Evolutionary conservation across 2,113 vertebrate species (phyloP), one percentile per base, ranked within the genome.

Genomic region (Scomber scombrus): DNA sequence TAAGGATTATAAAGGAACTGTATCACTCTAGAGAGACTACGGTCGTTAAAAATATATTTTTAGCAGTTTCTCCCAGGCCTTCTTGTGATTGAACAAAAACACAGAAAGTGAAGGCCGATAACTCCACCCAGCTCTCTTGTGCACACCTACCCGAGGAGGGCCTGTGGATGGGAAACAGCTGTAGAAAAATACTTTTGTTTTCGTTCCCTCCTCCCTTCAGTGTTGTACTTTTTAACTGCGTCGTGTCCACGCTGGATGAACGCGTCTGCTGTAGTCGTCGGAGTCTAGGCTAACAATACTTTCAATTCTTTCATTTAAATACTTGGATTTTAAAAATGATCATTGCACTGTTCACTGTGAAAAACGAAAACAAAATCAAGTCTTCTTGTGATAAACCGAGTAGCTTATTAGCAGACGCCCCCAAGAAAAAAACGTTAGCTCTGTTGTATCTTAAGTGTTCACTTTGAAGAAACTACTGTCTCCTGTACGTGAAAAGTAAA

Each of bases 181-280:
- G 81, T 95, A 92, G 89, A 95, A 95, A 95, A 94, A 95, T 93
- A 95, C 80, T 86, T 90, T 62, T 78, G 43, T 81, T 81, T 71
- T 56, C 51, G 15, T 40, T 75, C 47, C 45, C 74, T 54, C 55
- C 46, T 60, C 26, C 51, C 34, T 57, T 81, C 51, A 57, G 2
- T 50, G 34, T 80, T 78, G 64, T 63, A 80, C 60, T 69, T 85
- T 76, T 66, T 70, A 43, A 52, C 31, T 62, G 31, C 46, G 51
- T 71, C 23, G 1, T 50, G 29, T 88, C 65, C 8, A 70, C 60
- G 52, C 64, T 71, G 69, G 29, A 85, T 47, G 62, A 70, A 80
- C 56, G 16, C 7, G 46, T 86, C 67, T 61, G 51, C 65, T 78
- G 60, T 81, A 66, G 18, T 65, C 19, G 63, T 14, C 13, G 16